Evolutionary conservation across 2,113 vertebrate genomes (phyloP).

Genomic region (Mustela lutreola): DNA sequence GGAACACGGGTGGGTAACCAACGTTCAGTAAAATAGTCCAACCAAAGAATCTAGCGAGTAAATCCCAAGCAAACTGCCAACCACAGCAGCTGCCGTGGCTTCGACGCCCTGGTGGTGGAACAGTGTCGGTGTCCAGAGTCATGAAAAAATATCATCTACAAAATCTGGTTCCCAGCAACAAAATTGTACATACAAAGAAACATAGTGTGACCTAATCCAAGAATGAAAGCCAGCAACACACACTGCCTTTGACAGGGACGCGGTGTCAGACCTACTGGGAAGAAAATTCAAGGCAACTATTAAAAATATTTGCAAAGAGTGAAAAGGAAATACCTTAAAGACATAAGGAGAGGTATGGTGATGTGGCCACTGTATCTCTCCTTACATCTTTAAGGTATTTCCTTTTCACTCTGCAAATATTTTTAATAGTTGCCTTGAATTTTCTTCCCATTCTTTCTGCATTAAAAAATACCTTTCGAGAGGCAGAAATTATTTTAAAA

Average conservation of each 20-base stretch:
- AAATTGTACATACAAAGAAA: neutral
- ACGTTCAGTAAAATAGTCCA: neutral
- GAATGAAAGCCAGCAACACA: neutral
- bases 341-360: neutral
- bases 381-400: neutral
- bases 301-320: neutral
- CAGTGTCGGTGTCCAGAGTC: neutral
- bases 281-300: neutral
- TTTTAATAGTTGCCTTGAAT: neutral
- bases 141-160: neutral
- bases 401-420: neutral
- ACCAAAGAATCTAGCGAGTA: neutral
- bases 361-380: neutral
- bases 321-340: neutral
- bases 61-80: neutral
- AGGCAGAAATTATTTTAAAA: neutral
- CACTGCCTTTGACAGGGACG: neutral
- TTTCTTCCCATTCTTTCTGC: neutral
- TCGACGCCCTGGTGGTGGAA: neutral
- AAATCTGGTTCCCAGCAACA: neutral
- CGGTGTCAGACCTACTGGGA: no score
- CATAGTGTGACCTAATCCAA: neutral
- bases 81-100: neutral
- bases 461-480: neutral
- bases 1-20: neutral